A percentile compares a stretch with the other conserved stretches of the same genome.
phyloP scores from a whole-genome alignment of 92 coral and sea anemone species.

The Muricea muricata region DNA sequence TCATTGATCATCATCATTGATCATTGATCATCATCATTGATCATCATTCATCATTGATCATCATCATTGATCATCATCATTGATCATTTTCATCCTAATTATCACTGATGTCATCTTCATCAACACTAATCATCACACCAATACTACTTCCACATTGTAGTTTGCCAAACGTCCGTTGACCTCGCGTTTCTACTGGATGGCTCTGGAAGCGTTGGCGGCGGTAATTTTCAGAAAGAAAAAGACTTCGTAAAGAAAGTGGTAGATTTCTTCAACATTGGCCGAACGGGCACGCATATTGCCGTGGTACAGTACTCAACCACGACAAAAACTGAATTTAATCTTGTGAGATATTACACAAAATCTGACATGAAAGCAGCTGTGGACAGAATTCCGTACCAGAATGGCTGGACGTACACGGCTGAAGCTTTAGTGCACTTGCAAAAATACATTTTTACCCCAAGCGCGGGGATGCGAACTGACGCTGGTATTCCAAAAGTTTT shows the following conservation, averaged over 20 bases:
- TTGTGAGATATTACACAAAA: conserved; percentile 68
- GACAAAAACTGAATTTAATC: conserved; percentile 62
- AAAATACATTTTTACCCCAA: conserved; percentile 25
- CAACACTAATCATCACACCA: too few relatives aligned
- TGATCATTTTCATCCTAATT: too few relatives aligned
- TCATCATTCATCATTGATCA: too few relatives aligned
- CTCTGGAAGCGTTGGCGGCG: conserved; percentile 83
- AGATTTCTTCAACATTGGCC: conserved; percentile 93
- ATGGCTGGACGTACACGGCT: conserved; percentile 73
- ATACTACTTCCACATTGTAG: conserved; percentile 51
- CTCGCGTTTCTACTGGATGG: conserved; percentile 88
- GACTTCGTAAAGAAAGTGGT: conserved; percentile 80
- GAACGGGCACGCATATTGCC: conserved; percentile 80
- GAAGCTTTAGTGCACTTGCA: conserved; percentile 69
- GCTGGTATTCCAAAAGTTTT: conserved; percentile 85
- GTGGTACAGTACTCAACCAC: conserved; percentile 73
- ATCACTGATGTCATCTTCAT: too few relatives aligned
- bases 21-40: too few relatives aligned
- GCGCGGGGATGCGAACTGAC: conserved; percentile 85
- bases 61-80: too few relatives aligned
- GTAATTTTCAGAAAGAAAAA: conserved; percentile 74
- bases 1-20: too few relatives aligned
- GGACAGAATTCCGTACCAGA: conserved; percentile 51
- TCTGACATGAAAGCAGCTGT: conserved; percentile 75
- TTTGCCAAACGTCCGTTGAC: conserved; percentile 94